Evolutionary conservation across 2,888 invertebrate genomes (phyloP).

Genomic region (Allygus modestus): DNA sequence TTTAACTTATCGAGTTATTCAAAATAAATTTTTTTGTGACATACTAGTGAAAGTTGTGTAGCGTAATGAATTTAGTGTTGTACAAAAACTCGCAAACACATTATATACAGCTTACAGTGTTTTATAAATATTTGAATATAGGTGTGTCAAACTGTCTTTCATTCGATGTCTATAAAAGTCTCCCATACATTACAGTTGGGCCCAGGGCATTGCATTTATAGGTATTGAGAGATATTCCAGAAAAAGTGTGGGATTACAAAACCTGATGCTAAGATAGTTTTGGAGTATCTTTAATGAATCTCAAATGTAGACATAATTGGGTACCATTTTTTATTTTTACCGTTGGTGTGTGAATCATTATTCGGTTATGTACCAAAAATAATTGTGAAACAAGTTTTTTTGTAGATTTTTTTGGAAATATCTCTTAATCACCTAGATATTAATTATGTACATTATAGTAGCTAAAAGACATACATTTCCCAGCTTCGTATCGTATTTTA

Average conservation of each 20-base stretch:
- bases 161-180: slow-evolving; percentile 33
- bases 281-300: background rate
- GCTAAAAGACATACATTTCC: background rate
- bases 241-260: no score
- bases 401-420: background rate
- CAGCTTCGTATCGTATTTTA: background rate
- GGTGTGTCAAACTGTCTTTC: slow-evolving; percentile 53
- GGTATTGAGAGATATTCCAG: slow-evolving; percentile 7
- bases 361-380: no score
- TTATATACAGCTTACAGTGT: slow-evolving; percentile 1
- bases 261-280: background rate
- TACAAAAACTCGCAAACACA: slow-evolving; percentile 13
- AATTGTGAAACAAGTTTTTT: no score
- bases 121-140: slow-evolving; percentile 54
- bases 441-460: background rate
- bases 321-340: no score
- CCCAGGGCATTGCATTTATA: slow-evolving; percentile 34
- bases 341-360: no score
- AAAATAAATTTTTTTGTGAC: no score
- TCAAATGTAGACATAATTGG: no score
- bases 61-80: slow-evolving; percentile 16
- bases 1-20: no score
- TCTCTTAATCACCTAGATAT: background rate
- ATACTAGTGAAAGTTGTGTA: background rate
- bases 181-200: background rate